phyloP scores from a whole-genome alignment of 2,113 vertebrate species.

The Dunckerocampus dactyliophorus region DNA sequence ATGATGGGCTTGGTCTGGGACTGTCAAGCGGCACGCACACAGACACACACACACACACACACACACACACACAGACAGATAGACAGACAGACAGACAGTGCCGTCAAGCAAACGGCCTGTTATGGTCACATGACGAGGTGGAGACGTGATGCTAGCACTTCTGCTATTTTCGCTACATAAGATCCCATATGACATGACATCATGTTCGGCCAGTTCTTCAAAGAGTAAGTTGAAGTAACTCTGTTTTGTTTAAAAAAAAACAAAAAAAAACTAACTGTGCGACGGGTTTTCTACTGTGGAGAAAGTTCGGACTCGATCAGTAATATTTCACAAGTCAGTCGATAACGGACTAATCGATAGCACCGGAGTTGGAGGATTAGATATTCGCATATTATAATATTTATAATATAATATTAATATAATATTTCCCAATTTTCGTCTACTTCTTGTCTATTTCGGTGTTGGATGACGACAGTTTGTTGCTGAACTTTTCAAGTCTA shows the following conservation, averaged over 20 bases:
- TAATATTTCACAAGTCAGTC: no score
- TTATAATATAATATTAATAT: no score
- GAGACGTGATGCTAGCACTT: slow-evolving; percentile 23
- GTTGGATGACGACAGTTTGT: no score
- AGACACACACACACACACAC: no score
- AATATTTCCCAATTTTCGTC: no score
- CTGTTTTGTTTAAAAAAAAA: not conserved
- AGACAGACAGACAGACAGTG: no score
- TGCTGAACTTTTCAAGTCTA: no score
- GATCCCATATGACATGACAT: slow-evolving; percentile 5
- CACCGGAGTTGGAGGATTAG: no score
- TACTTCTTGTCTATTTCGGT: no score
- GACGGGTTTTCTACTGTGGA: not conserved
- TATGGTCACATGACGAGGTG: slow-evolving; percentile 56
- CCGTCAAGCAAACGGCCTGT: slow-evolving; percentile 26
- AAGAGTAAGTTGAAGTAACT: slow-evolving; percentile 18
- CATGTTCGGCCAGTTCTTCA: slow-evolving; percentile 6
- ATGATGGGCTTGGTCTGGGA: not conserved
- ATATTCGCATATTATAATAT: no score
- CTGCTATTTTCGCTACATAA: slow-evolving; percentile 19
- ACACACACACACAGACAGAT: not conserved
- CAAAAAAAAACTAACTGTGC: not conserved
- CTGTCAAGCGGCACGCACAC: not conserved
- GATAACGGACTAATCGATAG: no score
- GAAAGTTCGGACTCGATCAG: not conserved